Base-by-base conservation (phyloP, 2,888 invertebrate species). In the Drosophila barbarae region DNA sequence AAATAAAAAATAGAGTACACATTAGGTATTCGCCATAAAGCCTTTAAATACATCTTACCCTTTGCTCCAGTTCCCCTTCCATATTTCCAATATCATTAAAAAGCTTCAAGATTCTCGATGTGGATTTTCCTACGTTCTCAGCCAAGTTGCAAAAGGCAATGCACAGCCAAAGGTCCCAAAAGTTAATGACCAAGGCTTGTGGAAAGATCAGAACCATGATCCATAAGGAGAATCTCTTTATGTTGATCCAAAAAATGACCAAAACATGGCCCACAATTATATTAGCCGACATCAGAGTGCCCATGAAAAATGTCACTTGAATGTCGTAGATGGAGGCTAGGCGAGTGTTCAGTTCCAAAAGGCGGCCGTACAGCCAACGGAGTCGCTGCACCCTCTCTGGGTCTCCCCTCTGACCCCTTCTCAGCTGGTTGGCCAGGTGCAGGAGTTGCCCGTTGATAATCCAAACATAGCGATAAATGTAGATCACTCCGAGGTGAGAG, bases 391-490 rank as follows among this genome's bases (percentile, higher is more conserved):
- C 28, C 23, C 13, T 18, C 0, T 26, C 15, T 1, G 55, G 10
- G n/a, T 47, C 18, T 5, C 1, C 69, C 1, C 23, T 5, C 9
- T 36, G 9, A 13, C 71, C 66, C 5, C 28, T 39, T 5, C 39
- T 35, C 13, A 66, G 46, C 2, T 53, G 18, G 13, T 42, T 56
- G 18, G 47, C 67, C 47, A 72, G 23, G 5, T n/a, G 18, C n/a
- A 72, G 23, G 0, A 71, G 52, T 26, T 71, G 52, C 4, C 59
- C 28, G 15, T 71, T 71, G 23, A 71, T 46, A 23, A 9, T 59
- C 71, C 71, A 72, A 5, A 66, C 21, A 26, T 13, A 66, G 5
- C 71, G 72, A 15, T 66, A 71, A 1, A 71, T 59, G 23, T 41
- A 53, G 5, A 56, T 28, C 18, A 53, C 46, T 2, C 41, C 53